These are phyloP conservation scores for Choreutis nemorana DNA, from an alignment of 2,888 invertebrate species.

Conservation along the genomic window DNA sequence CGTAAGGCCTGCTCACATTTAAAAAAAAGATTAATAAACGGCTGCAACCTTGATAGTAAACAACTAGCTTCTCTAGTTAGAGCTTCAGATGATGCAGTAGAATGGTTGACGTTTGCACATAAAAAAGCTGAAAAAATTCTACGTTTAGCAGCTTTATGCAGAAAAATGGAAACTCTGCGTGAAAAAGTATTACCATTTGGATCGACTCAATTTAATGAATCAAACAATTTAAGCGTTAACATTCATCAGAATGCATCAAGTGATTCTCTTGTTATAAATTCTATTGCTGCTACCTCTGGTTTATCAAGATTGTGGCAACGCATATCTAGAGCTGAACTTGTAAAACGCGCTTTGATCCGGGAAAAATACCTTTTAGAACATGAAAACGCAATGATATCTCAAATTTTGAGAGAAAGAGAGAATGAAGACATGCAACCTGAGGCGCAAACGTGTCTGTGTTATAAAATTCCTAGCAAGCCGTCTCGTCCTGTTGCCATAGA, in stretches of 20 bases:
- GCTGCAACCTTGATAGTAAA: conserved; percentile 29
- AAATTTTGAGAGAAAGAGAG: conserved; percentile 21
- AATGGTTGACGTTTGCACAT: conserved; percentile 38
- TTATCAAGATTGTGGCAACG: conserved; percentile 48
- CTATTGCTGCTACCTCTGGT: conserved; percentile 35
- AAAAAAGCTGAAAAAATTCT: conserved; percentile 60
- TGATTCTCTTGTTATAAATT: conserved; percentile 35
- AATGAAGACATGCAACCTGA: conserved; percentile 22
- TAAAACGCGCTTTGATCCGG: conserved; percentile 35
- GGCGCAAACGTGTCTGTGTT: conserved; percentile 25
- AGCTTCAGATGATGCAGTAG: conserved; percentile 38
- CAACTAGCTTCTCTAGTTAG: conserved; percentile 35
- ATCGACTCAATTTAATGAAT: conserved; percentile 24
- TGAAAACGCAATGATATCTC: conserved; percentile 33
- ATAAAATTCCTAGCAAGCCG: conserved; percentile 12
- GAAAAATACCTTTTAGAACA: conserved; percentile 40
- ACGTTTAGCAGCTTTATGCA: conserved; percentile 56
- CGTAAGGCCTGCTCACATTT: conserved; percentile 36
- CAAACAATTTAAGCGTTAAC: conserved; percentile 22
- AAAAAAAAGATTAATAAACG: conserved; percentile 30
- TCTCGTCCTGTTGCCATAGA: conserved; percentile 31
- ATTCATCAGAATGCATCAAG: conserved; percentile 28
- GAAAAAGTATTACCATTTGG: conserved; percentile 58
- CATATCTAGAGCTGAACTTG: conserved; percentile 43
- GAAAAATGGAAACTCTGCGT: conserved; percentile 62